A percentile compares a stretch with the other conserved stretches of the same genome.
Evolutionary conservation across 2,888 invertebrate genomes (phyloP).

Genomic region (Phalangium opilio): DNA sequence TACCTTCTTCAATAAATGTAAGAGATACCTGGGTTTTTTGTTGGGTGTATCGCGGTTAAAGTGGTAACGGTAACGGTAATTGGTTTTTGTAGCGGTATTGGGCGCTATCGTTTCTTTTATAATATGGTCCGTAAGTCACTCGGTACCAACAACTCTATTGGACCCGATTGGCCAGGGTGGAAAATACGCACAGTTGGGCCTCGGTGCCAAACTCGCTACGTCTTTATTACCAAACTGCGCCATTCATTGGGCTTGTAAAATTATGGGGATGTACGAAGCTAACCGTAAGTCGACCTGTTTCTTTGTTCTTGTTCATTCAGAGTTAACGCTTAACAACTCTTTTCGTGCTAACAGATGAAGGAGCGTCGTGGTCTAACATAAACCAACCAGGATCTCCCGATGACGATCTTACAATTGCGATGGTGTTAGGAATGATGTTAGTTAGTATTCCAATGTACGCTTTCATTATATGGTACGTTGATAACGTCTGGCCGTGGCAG

Average conservation of each 20-base stretch:
- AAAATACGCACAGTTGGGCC: conserved; percentile 16
- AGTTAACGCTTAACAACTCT: no score
- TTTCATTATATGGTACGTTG: conserved; percentile 63
- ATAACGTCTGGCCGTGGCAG: conserved; percentile 70
- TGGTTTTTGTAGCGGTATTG: conserved; percentile 6
- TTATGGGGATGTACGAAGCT: conserved; percentile 14
- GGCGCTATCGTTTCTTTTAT: conserved; percentile 8
- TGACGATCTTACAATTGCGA: neutral
- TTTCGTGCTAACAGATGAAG: neutral
- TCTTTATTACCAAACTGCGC: conserved; percentile 26
- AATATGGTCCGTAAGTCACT: conserved; percentile 2
- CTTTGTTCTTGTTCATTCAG: no score
- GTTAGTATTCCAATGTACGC: conserved; percentile 26
- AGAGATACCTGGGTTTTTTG: no score
- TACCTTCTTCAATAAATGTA: conserved; percentile 17
- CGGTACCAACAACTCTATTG: neutral
- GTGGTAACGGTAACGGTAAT: no score
- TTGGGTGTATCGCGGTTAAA: no score
- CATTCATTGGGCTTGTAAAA: conserved; percentile 23
- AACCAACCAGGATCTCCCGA: neutral
- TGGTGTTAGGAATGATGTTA: conserved; percentile 6
- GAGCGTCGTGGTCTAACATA: neutral
- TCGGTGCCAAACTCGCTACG: conserved; percentile 20
- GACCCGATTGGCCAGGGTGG: neutral
- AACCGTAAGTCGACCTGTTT: no score